Conservation (phyloP, 2,797 vertebrate species). For the Scolopax rusticola region DNA sequence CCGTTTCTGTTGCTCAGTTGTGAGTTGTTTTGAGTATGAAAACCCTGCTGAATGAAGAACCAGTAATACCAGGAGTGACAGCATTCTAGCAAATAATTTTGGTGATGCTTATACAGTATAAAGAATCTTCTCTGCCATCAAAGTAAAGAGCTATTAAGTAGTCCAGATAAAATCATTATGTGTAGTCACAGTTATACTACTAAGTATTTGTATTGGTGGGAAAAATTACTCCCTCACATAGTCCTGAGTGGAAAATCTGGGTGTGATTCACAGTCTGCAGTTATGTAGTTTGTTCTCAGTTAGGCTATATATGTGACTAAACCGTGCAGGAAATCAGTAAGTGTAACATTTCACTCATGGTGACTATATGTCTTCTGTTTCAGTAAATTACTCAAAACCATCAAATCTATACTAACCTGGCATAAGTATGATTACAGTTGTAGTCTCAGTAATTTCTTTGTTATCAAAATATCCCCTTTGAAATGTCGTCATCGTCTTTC, state of each 20-base stretch:
- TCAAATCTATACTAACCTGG: background rate
- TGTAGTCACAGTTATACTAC: background rate
- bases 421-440: background rate
- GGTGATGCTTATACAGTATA: background rate
- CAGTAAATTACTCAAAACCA: background rate
- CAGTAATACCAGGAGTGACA: background rate
- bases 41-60: background rate
- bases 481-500: background rate
- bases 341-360: background rate
- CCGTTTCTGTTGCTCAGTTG: background rate
- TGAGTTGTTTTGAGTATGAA: background rate
- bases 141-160: background rate
- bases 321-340: background rate
- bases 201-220: background rate
- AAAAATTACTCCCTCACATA: background rate
- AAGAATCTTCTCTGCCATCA: background rate
- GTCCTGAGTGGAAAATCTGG: background rate
- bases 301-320: background rate
- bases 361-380: background rate
- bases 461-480: background rate
- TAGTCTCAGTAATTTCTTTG: background rate
- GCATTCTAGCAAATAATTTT: background rate
- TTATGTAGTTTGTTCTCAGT: background rate
- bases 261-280: background rate
- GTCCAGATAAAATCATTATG: background rate